Percentiles rank a stretch among this genome's conserved stretches.
phyloP scores from a whole-genome alignment of 2,113 vertebrate species.

The Pituophis catenifer region DNA sequence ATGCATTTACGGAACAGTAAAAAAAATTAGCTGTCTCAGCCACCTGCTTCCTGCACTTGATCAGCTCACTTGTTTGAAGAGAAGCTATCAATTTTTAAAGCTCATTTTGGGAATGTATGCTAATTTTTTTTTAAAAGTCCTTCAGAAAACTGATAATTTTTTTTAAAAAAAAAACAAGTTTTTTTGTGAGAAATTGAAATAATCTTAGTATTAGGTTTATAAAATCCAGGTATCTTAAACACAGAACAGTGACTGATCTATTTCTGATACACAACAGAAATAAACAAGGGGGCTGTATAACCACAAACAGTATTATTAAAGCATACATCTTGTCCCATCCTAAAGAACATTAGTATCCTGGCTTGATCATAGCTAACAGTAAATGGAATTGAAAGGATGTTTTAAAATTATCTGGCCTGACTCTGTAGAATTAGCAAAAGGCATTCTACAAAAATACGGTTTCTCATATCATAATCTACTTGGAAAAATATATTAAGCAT shows the following conservation, averaged over 20 bases:
- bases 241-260: neutral
- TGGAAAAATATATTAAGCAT: neutral
- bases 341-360: neutral
- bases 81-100: neutral
- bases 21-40: conserved; percentile 40
- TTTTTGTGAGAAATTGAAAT: neutral
- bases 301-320: neutral
- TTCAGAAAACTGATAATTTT: neutral
- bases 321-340: neutral
- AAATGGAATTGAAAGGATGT: neutral
- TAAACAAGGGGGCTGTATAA: neutral
- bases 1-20: conserved; percentile 41
- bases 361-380: neutral
- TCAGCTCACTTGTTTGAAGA: neutral
- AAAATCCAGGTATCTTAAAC: neutral
- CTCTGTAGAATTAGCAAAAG: neutral
- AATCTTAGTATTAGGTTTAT: neutral
- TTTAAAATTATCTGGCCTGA: neutral
- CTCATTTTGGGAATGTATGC: neutral
- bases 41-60: conserved; percentile 22
- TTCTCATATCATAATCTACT: neutral
- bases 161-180: neutral
- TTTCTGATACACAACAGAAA: neutral
- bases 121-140: neutral
- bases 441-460: neutral